These are phyloP conservation scores for Apis florea DNA, from an alignment of 1,140 invertebrate genomes.

Conservation along the genomic window DNA sequence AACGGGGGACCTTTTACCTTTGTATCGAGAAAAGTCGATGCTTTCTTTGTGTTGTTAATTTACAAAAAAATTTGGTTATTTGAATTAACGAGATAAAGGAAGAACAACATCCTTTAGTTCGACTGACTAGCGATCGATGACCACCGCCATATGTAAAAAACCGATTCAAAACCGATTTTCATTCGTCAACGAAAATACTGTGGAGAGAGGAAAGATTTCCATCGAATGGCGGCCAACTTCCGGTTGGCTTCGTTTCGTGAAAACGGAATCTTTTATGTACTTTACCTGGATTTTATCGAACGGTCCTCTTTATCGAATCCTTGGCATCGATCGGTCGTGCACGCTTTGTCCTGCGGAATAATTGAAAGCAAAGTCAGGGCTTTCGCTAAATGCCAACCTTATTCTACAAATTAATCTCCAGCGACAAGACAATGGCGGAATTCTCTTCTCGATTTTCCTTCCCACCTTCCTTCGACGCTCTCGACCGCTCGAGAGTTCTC, in stretches of 20 bases:
- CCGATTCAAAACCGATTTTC: constrained; percentile 22
- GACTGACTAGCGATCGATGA: constrained; percentile 18
- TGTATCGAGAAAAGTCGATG: neutral
- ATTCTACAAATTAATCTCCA: neutral
- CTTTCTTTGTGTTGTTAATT: constrained; percentile 37
- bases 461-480: neutral
- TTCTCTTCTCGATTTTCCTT: neutral
- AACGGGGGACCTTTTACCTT: constrained; percentile 15
- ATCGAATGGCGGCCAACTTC: constrained; percentile 64
- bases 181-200: constrained; percentile 45
- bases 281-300: constrained; percentile 22
- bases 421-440: neutral
- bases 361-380: neutral
- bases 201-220: constrained; percentile 56
- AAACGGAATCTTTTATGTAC: constrained; percentile 61
- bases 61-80: neutral
- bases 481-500: neutral
- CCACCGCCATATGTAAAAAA: neutral
- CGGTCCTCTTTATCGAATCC: constrained; percentile 24
- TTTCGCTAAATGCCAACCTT: neutral
- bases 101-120: constrained; percentile 14
- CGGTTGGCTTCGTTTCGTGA: constrained; percentile 64
- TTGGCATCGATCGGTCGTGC: constrained; percentile 33
- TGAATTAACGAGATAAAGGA: too few relatives aligned
- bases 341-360: neutral